Evolutionary conservation across 2,113 vertebrate genomes (phyloP).

Genomic region (Hippocampus abdominalis): DNA sequence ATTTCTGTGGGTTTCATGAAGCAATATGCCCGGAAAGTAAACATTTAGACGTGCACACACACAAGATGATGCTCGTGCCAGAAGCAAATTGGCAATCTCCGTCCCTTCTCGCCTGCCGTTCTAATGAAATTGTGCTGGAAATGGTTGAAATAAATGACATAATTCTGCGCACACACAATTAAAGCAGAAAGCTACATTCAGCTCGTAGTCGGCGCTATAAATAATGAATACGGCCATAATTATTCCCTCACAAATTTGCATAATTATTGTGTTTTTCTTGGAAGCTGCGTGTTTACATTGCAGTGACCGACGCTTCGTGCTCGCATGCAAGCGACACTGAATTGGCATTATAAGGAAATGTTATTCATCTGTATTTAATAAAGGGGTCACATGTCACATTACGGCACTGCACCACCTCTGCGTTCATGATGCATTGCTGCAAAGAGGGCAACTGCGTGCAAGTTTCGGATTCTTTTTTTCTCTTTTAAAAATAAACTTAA

Average conservation of each 20-base stretch:
- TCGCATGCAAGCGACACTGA: conserved; percentile 50
- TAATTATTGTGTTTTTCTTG: conserved; percentile 73
- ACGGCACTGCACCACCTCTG: conserved; percentile 49
- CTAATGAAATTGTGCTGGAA: conserved; percentile 72
- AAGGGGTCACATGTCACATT: conserved; percentile 51
- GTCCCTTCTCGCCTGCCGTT: conserved; percentile 67
- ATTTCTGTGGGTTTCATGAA: conserved; percentile 72
- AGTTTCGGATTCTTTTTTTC: background rate
- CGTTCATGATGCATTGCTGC: conserved; percentile 34
- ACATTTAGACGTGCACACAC: conserved; percentile 72
- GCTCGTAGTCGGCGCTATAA: conserved; percentile 76
- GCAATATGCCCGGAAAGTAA: conserved; percentile 64
- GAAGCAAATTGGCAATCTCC: conserved; percentile 73
- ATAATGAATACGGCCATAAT: conserved; percentile 77
- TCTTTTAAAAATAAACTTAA: conserved; percentile 1
- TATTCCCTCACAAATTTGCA: conserved; percentile 76
- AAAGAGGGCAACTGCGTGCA: background rate
- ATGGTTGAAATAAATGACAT: conserved; percentile 75
- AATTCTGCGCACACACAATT: conserved; percentile 76
- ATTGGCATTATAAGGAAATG: conserved; percentile 60
- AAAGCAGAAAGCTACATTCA: conserved; percentile 72
- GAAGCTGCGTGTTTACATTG: conserved; percentile 71
- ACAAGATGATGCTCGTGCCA: conserved; percentile 69
- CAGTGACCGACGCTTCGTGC: conserved; percentile 52
- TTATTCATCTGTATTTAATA: conserved; percentile 69